These are phyloP conservation scores for Biston stratarius DNA, from an alignment of 2,888 invertebrate species.

Conservation along the genomic window DNA sequence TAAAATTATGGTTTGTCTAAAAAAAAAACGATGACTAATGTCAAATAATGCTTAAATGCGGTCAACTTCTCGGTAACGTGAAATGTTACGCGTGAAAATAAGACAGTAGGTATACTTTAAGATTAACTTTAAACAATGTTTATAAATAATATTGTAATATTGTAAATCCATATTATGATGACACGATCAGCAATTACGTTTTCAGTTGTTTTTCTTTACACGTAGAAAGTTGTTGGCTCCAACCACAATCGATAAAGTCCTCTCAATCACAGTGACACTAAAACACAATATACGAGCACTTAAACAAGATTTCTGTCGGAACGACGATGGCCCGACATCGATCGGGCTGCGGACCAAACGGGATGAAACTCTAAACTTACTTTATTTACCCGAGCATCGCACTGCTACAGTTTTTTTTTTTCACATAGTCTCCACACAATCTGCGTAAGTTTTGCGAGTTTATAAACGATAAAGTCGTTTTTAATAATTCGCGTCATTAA, in stretches of 20 bases:
- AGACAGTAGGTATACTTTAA: no score
- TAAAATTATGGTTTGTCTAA: background rate
- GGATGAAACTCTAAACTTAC: slow-evolving; percentile 28
- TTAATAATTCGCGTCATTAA: slow-evolving; percentile 14
- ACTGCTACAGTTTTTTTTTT: slow-evolving; percentile 11
- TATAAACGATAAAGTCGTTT: background rate
- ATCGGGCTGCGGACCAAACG: slow-evolving; percentile 24
- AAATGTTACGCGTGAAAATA: no score
- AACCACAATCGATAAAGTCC: slow-evolving; percentile 24
- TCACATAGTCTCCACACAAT: background rate
- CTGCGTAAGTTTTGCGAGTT: background rate
- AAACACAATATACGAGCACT: slow-evolving; percentile 33
- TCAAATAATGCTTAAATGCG: no score
- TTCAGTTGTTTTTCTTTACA: slow-evolving; percentile 15
- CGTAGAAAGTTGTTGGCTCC: slow-evolving; percentile 16
- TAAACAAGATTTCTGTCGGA: slow-evolving; percentile 28
- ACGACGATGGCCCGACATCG: slow-evolving; percentile 19
- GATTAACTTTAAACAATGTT: no score
- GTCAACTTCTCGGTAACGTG: no score
- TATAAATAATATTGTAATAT: no score
- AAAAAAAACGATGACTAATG: background rate
- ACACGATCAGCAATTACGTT: background rate
- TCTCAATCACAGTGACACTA: slow-evolving; percentile 34
- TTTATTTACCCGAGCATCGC: slow-evolving; percentile 13
- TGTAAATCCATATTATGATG: no score